Base-by-base conservation (phyloP, 2,113 vertebrate genomes). In the Bombycilla garrulus region DNA sequence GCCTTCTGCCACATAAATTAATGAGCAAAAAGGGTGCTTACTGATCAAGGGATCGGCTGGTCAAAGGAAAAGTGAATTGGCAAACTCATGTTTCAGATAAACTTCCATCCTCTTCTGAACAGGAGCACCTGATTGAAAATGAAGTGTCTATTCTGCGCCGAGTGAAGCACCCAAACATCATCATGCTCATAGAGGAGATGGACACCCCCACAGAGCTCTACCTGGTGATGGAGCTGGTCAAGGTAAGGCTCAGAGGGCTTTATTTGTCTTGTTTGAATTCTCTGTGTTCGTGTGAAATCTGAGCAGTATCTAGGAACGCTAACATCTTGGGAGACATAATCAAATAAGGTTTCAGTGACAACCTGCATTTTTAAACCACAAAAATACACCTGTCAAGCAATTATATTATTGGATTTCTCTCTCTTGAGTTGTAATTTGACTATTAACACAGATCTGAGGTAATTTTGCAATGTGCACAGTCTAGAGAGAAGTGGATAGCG, bases 41-140 rank as follows among this genome's bases (percentile, higher is more conserved):
- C 35, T 48, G 38, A n/a, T 57, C 5, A 35, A 53, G 24, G 21
- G 19, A 44, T 48, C 2, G 16, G 33, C 33, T 67, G 51, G 24
- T 47, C 35, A 50, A 78, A 79, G 44, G 44, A 54, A 57, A 76
- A 78, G 22, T 8, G 28, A 78, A 45, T 44, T 78, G 67, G 19
- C 28, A 44, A 9, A 51, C 57, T 50, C 7, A 7, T 25, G 18
- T 81, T 84, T 78, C 70, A 84, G 47, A 50, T 72, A 33, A 81
- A 44, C 21, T 47, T 48, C 42, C 5, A 10, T 31, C 88, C 13
- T n/a, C 15, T 48, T 6, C 9, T 81, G 61, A 91, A 31, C 96
- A 99, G 99, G 99, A 99, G 26, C 99, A 99, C 91, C 98, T 99
- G 94, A 99, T 99, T 42, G 99, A 99, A 97, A 99, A 98, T 5